Base-by-base conservation (phyloP, 2,113 vertebrate genomes). In the Aramus guarauna region DNA sequence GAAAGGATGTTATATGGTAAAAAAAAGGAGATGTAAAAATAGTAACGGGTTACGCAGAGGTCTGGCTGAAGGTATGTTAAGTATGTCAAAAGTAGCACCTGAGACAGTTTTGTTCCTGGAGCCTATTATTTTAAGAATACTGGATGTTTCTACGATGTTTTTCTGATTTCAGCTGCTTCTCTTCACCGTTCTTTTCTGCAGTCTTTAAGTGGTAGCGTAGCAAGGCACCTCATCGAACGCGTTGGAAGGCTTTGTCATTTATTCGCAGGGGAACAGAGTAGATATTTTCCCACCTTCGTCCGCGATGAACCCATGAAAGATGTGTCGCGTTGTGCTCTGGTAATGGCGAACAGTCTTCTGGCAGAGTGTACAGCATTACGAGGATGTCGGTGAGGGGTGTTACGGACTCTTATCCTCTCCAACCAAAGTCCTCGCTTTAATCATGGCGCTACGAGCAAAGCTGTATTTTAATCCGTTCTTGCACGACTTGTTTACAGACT, bases 51-150 rank as follows among this genome's bases (percentile, higher is more conserved):
- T 76, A 39, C 82, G 71, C 63, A 11, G 58, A 73, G 55, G 58
- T 88, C 55, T 88, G 78, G 26, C 18, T 77, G 37, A 14, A 69
- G 88, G 67, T n/a, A 58, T 55, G 53, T 47, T 63, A 83, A 87
- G 19, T 48, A 18, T 9, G 4, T 73, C 80, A 52, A 13, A 89
- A 83, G 88, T 24, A 79, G 45, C 72, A 55, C 53, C 88, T 15
- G 75, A 68, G 36, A 45, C 15, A 24, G 4, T 71, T 60, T 21
- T 43, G 55, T 66, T 94, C 78, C 85, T 9, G 45, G 20, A 94
- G 41, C 78, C 90, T 32, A 9, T 94, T 94, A 66, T 86, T 95
- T 92, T 41, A 47, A 43, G 74, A 60, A 71, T 27, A 88, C 56
- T 55, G 68, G 85, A 12, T 66, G 34, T 59, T 83, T 82, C 84